Conservation (phyloP, 2,113 vertebrate genomes). For the Cyprinodon tularosa region DNA sequence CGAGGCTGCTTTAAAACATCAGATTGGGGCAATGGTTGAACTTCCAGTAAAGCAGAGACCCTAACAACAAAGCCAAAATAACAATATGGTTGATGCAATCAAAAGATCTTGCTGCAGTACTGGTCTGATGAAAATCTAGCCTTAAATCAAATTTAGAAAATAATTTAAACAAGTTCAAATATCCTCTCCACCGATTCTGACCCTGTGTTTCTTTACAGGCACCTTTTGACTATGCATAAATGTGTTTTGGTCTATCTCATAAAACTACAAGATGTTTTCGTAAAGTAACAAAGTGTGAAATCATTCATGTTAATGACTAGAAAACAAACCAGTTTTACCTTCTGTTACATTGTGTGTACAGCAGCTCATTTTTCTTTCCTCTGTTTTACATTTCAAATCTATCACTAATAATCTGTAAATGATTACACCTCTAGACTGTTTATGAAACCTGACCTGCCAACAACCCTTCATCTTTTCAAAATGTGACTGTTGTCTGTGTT, state of each 20-base stretch:
- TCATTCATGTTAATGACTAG: not conserved
- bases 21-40: no score
- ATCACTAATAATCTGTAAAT: not conserved
- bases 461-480: slow-evolving; percentile 69
- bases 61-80: no score
- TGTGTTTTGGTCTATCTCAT: not conserved
- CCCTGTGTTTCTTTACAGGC: no score
- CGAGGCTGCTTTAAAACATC: no score
- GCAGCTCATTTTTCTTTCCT: not conserved
- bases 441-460: slow-evolving; percentile 64
- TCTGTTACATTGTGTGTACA: not conserved
- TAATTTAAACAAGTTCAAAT: no score
- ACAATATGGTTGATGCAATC: no score
- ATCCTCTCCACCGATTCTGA: no score
- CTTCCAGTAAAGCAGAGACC: no score
- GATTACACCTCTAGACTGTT: slow-evolving; percentile 37
- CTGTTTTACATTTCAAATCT: not conserved
- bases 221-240: no score
- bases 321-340: not conserved
- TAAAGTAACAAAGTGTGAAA: not conserved
- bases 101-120: no score
- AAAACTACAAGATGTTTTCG: not conserved
- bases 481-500: slow-evolving; percentile 69
- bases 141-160: no score
- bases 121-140: no score